Evolutionary conservation across 2,888 invertebrate species (phyloP).

Genomic region (Spisula solida): DNA sequence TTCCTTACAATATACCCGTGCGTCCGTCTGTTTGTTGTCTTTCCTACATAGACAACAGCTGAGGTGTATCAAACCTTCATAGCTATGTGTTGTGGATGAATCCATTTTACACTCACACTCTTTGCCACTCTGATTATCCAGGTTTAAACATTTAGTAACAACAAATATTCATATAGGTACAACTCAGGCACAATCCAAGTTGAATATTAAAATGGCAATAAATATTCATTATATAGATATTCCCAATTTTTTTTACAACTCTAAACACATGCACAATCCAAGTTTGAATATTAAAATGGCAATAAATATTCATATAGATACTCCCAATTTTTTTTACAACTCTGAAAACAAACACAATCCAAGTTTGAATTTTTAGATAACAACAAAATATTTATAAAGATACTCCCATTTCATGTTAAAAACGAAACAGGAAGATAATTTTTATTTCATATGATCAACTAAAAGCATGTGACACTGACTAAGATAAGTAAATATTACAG

Average conservation of each 20-base stretch:
- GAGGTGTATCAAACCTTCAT: background rate
- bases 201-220: too few species aligned
- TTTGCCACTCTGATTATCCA: too few species aligned
- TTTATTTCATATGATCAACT: background rate
- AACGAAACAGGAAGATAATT: background rate
- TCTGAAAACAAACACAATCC: too few species aligned
- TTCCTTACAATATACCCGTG: background rate
- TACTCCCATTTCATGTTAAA: background rate
- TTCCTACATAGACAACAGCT: background rate
- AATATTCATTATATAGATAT: background rate
- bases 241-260: background rate
- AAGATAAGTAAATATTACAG: too few species aligned
- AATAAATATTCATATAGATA: background rate
- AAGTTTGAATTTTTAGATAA: too few species aligned
- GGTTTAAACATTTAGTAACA: too few species aligned
- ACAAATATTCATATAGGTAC: background rate
- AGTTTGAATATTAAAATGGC: too few species aligned
- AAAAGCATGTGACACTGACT: background rate
- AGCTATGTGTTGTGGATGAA: background rate
- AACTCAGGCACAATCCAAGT: too few species aligned
- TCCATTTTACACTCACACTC: background rate
- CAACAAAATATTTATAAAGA: background rate
- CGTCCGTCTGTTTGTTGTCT: background rate
- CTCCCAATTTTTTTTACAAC: too few species aligned
- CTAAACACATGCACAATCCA: too few species aligned